Conservation (phyloP, 1,140 invertebrate species). For the Parasteatoda tepidariorum region DNA sequence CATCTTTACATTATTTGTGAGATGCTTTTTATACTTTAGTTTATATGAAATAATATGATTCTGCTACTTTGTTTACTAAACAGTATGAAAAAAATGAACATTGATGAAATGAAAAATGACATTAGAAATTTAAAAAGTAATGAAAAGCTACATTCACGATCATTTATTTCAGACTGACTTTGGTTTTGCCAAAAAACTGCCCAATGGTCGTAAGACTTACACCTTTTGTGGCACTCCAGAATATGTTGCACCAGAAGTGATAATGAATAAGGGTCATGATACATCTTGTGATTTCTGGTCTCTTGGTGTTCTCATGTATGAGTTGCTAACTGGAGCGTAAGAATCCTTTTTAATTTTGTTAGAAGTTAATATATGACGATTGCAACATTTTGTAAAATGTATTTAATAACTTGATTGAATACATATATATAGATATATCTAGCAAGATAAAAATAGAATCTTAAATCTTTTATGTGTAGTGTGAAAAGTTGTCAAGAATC, state of each 20-base stretch:
- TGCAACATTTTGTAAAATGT: background rate
- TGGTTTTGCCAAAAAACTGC: slow-evolving; percentile 92
- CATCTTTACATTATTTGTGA: too few species aligned
- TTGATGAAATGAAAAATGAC: too few species aligned
- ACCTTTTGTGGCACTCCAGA: slow-evolving; percentile 97
- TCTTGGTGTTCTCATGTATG: slow-evolving; percentile 89
- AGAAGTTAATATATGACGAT: background rate
- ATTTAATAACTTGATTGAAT: background rate
- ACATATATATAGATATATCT: background rate
- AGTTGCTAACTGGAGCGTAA: slow-evolving; percentile 82
- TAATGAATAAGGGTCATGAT: slow-evolving; percentile 76
- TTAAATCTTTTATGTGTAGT: background rate
- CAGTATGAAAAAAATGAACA: too few species aligned
- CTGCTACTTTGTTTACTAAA: too few species aligned
- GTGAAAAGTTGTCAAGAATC: too few species aligned
- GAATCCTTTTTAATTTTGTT: slow-evolving; percentile 10
- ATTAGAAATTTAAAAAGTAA: too few species aligned
- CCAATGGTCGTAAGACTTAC: slow-evolving; percentile 86
- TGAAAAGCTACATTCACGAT: too few species aligned
- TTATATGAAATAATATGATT: too few species aligned
- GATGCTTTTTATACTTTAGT: too few species aligned
- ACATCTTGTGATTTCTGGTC: slow-evolving; percentile 92
- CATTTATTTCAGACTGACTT: slow-evolving; percentile 80
- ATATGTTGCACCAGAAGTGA: slow-evolving; percentile 92
- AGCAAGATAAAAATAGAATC: background rate